Base-by-base conservation (phyloP, 1,140 invertebrate genomes). In the Drosophila nigromelanica region DNA sequence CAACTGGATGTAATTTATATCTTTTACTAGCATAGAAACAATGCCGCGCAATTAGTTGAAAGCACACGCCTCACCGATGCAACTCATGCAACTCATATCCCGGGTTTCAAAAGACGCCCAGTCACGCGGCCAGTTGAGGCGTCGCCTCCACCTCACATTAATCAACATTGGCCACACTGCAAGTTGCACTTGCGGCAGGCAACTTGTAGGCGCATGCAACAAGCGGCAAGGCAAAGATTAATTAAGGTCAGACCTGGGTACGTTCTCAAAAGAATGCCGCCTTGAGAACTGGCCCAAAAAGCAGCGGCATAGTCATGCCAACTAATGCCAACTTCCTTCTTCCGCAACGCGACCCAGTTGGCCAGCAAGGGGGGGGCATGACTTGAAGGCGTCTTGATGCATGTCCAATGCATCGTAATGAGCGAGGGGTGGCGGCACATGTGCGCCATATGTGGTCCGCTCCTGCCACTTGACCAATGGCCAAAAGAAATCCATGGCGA, bases 321-420 rank as follows among this genome's bases (percentile, higher is more conserved):
- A 45, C 56, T 59, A 56, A 56, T 56, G 39, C 55, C 40, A 58
- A 18, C 58, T 60, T 45, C 42, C 37, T 43, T 40, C 50, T 63
- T 63, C 61, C 50, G 61, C 51, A 63, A 37, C 15, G 15, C 14
- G 3, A n/a, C 48, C 48, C 48, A 48, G 4, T 48, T 35, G n/a
- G 43, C 21, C 10, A 12, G 12, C 47, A 27, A 1, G 24, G n/a
- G 10, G 51, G 18, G 15, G 54, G n/a, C 54, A 55, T 54, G 60
- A 72, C 70, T 80, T 76, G 39, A 74, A 73, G 80, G 75, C 80
- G 51, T 76, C 76, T 60, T 74, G 66, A 90, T 91, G 83, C 76
- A 90, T 86, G 80, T 80, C 81, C 76, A 89, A 73, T 89, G 78
- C 83, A 89, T 66, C 73, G 73, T 91, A 91, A 91, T 91, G 83